phyloP scores from a whole-genome alignment of 2,888 invertebrate genomes.

The Coelopa pilipes region DNA sequence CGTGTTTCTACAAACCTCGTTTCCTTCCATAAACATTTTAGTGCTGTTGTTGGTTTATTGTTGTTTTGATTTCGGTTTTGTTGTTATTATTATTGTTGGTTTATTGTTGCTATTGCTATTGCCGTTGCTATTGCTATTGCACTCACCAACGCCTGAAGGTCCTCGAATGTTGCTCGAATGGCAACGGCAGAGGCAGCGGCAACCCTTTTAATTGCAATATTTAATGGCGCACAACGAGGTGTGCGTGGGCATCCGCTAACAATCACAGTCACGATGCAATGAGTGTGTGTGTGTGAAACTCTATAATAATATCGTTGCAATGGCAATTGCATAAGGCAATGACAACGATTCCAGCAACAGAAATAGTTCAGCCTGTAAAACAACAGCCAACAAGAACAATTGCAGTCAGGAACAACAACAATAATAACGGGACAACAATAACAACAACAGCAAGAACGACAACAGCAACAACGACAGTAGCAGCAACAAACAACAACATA shows the following conservation, averaged over 20 bases:
- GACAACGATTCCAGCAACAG: background rate
- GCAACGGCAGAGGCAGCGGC: constrained; percentile 3
- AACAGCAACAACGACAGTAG: too few species aligned
- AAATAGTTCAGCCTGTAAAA: too few species aligned
- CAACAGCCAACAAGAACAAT: background rate
- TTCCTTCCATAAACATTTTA: too few species aligned
- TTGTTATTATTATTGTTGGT: too few species aligned
- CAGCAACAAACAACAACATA: too few species aligned
- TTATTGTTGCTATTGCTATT: too few species aligned
- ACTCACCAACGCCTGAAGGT: background rate
- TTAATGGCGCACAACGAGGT: background rate
- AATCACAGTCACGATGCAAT: background rate
- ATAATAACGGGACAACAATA: background rate
- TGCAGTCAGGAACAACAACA: background rate
- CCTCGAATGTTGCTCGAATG: background rate
- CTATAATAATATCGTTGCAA: constrained; percentile 3
- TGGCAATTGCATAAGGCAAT: background rate
- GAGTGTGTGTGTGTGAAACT: background rate
- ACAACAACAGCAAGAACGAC: background rate
- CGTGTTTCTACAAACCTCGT: too few species aligned
- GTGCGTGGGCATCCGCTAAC: background rate
- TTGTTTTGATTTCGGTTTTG: too few species aligned
- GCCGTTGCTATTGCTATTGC: background rate
- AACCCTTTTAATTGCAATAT: constrained; percentile 9
- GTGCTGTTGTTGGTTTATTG: too few species aligned